phyloP scores from a whole-genome alignment of 1,140 invertebrate species.

The Ceratitis capitata region DNA sequence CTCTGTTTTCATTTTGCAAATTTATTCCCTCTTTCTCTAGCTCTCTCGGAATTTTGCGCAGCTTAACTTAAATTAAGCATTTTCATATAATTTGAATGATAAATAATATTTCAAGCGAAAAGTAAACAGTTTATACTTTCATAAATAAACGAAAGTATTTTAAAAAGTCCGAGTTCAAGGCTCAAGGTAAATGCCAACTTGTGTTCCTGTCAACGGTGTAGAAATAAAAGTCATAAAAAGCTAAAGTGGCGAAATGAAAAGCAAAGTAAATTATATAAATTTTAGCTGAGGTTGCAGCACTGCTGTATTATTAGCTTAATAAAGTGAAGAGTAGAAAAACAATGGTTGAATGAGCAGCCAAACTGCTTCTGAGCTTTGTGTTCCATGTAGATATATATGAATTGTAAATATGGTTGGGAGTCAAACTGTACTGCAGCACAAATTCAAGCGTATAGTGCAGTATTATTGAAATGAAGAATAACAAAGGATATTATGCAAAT shows the following conservation, averaged over 20 bases:
- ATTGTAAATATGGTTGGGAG: too few species aligned
- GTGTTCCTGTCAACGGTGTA: background rate
- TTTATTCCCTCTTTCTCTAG: background rate
- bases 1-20: background rate
- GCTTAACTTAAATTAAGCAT: background rate
- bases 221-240: background rate
- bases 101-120: background rate
- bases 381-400: too few species aligned
- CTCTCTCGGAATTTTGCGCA: background rate
- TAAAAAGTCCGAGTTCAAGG: background rate
- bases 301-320: background rate
- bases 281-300: conserved; percentile 19
- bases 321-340: conserved; percentile 26
- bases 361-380: background rate
- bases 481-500: background rate
- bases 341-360: conserved; percentile 11
- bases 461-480: background rate
- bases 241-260: background rate
- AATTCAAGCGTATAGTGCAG: background rate
- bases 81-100: background rate
- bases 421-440: too few species aligned
- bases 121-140: background rate
- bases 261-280: conserved; percentile 10
- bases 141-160: background rate
- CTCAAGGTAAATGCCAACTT: background rate